Evolutionary conservation across 2,113 vertebrate species (phyloP), one percentile per base, ranked within the genome.

Genomic region (Neolamprologus hecqui): DNA sequence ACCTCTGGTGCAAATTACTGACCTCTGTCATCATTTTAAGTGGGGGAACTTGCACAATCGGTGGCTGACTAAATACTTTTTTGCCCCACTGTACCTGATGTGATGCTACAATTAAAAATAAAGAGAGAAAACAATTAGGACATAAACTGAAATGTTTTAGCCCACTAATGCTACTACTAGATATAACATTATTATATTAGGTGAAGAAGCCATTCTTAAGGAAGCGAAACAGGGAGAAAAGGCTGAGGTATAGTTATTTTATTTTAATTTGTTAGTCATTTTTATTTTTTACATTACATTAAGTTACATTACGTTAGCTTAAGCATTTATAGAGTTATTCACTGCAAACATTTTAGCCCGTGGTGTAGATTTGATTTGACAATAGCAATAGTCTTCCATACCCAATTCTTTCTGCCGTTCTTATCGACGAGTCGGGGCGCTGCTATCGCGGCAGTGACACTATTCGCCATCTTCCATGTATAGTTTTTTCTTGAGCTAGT

Each of bases 361-460:
- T 11, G 9, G 40, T 28, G 1, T 6, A 75, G 9, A 75, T 10
- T 47, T 75, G 40, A 75, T 75, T 75, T 73, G 14, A 73, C 40
- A 0, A 42, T 73, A 45, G 3, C 5, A 45, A 10, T 15, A 42
- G 40, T 42, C 68, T 28, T 1, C 14, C 40, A 47, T 73, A 73
- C 68, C 21, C 0, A 15, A 11, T 17, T 47, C 40, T 47, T 75
- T 47, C 9, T 75, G 0, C 3, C 4, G 6, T 47, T 75, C 23
- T 47, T 47, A 47, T 75, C 0, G 6, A 19, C 6, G 6, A 75
- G 40, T 17, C 4, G 2, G 23, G 23, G 68, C 1, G 6, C 40
- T 6, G 40, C 40, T 75, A 11, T 28, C 9, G 14, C 3, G 1
- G 23, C 40, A 75, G 4, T 28, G 68, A 42, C 23, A 5, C 9